Evolutionary conservation across 37 sponge, comb jelly and placozoan species (phyloP), one percentile per base, ranked within the genome.

Genomic region (Theonella swinhoei): DNA sequence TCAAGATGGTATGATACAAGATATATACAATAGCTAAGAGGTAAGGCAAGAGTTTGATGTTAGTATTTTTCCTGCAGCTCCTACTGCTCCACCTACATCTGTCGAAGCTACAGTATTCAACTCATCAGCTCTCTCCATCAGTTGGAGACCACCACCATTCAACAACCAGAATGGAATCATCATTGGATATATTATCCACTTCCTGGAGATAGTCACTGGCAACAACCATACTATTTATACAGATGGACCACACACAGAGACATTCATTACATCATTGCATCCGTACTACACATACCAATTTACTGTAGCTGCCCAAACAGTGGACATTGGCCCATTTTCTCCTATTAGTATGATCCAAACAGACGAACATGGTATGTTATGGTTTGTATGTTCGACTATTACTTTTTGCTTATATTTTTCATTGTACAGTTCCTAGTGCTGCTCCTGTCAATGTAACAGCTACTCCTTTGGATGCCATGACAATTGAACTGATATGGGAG

Each of bases 101-200:
- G 42, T 79, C 31, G n/a, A 34, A 34, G 68, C 41, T 65, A 29
- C 41, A 7, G 20, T 36, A 37, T 24, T 79, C 31, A 79, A 64
- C 61, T 34, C 80, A 40, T 61, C 68, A 4, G 8, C 67, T 17
- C 54, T 47, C 14, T 47, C 54, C 7, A 47, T 47, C 54, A 14
- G 20, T 35, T 79, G 80, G 80, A 9, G 24, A 14, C 80, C 80
- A 39, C 80, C 80, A 32, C 1, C 25, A 31, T 32, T 3, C 24
- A 34, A 65, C 25, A 23, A 64, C 20, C 80, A 64, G 68, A 79
- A 79, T 39, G 80, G 80, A 33, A 63, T 79, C 62, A 79, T 79
- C 28, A 65, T 24, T 39, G 39, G 64, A 63, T 79, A 79, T 36
- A 64, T 29, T 35, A 39, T 79, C 42, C 25, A n/a, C 5, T 20